Conservation (phyloP, 2,113 vertebrate genomes). For the Maccullochella peelii region DNA sequence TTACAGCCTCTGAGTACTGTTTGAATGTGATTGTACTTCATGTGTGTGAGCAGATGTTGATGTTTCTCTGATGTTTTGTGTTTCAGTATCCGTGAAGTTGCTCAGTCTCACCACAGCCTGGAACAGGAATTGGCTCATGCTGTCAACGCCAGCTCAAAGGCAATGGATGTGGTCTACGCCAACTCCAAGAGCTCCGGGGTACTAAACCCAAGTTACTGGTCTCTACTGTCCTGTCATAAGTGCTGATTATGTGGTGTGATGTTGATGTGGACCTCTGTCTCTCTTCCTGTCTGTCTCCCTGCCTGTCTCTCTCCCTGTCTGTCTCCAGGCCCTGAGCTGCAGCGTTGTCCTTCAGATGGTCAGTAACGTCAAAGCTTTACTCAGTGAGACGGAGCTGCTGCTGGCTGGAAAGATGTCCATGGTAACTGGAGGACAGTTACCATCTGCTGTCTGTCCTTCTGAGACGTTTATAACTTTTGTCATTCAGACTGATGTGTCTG, state of each 20-base stretch:
- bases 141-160: constrained; percentile 97
- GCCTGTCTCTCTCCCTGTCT: neutral
- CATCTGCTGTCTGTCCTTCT: neutral
- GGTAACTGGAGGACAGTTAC: too few relatives aligned
- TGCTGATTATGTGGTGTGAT: too few relatives aligned
- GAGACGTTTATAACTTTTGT: too few relatives aligned
- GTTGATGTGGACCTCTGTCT: neutral
- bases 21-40: too few relatives aligned
- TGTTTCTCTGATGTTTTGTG: neutral
- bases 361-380: constrained; percentile 91
- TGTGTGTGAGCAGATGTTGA: neutral
- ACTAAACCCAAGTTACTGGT: neutral
- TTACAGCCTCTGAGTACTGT: too few relatives aligned
- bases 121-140: constrained; percentile 98
- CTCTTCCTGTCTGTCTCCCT: neutral
- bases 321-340: constrained; percentile 87
- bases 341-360: constrained; percentile 92
- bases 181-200: constrained; percentile 90
- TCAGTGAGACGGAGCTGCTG: constrained; percentile 95
- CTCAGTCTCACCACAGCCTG: constrained; percentile 91
- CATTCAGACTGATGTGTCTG: too few relatives aligned
- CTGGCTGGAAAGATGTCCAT: constrained; percentile 93
- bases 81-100: constrained; percentile 93
- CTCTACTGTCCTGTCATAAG: neutral
- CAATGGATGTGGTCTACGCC: constrained; percentile 94